A percentile compares a stretch with the other conserved stretches of the same genome.
phyloP scores from a whole-genome alignment of 1,140 invertebrate genomes.

The Pseudomyrmex cubaensis region DNA sequence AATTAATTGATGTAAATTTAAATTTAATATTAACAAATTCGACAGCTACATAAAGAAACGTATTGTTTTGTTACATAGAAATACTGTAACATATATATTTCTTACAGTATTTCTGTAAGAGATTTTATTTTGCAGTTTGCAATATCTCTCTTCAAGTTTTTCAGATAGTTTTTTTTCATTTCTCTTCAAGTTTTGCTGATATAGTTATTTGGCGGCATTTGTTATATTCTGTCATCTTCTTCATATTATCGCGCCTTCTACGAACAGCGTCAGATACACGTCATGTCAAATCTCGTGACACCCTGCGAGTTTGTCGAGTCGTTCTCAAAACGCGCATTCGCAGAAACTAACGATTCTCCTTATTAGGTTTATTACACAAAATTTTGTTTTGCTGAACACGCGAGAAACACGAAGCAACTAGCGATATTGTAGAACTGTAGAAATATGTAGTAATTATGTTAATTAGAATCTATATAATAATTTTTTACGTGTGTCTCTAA shows the following conservation, averaged over 20 bases:
- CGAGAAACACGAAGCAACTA: slow-evolving; percentile 6
- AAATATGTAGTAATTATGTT: not conserved
- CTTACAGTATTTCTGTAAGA: no score
- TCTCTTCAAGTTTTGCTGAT: slow-evolving; percentile 36
- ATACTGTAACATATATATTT: no score
- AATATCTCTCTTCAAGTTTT: not conserved
- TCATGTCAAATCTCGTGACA: slow-evolving; percentile 63
- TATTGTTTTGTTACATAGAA: no score
- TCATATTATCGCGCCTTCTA: slow-evolving; percentile 61
- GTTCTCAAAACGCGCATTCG: slow-evolving; percentile 58
- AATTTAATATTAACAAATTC: no score
- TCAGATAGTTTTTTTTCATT: not conserved
- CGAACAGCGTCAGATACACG: slow-evolving; percentile 49
- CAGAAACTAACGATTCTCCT: slow-evolving; percentile 48
- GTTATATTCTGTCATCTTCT: slow-evolving; percentile 55
- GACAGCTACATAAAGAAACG: no score
- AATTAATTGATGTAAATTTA: not conserved
- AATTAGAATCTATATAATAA: not conserved
- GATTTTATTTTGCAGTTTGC: slow-evolving; percentile 5
- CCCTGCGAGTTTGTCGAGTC: slow-evolving; percentile 19
- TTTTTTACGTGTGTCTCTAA: not conserved
- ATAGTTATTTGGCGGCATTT: slow-evolving; percentile 40
- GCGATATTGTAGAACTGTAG: not conserved
- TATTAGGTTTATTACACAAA: slow-evolving; percentile 48
- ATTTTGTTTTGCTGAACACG: slow-evolving; percentile 50